Percentiles rank a stretch among this genome's conserved stretches.
Conservation (phyloP, 2,113 vertebrate genomes). For the Neogobius melanostomus region DNA sequence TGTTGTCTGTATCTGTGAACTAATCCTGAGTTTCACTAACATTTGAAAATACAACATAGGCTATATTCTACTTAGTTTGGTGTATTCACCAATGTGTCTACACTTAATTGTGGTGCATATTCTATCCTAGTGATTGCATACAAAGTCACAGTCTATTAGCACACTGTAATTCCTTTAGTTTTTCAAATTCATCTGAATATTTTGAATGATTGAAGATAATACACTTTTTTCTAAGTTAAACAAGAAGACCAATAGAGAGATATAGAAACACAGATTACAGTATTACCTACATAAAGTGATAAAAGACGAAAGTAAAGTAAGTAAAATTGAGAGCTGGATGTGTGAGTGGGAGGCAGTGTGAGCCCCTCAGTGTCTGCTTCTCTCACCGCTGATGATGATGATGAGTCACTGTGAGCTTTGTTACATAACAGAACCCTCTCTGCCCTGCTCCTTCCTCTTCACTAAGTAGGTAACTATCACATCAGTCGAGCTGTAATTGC, state of each 20-base stretch:
- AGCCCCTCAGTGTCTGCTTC: slow-evolving; percentile 69
- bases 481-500: slow-evolving; percentile 55
- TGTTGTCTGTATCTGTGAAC: not conserved
- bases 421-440: slow-evolving; percentile 66
- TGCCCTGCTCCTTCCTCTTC: slow-evolving; percentile 66
- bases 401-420: slow-evolving; percentile 72
- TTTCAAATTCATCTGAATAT: not conserved
- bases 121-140: too few relatives aligned
- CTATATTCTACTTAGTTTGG: too few relatives aligned
- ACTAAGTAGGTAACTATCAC: slow-evolving; percentile 66
- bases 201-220: not conserved
- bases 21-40: too few relatives aligned
- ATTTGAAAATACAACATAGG: not conserved
- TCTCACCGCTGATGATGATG: slow-evolving; percentile 56
- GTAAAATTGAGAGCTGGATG: slow-evolving; percentile 47
- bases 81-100: too few relatives aligned
- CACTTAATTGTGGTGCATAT: too few relatives aligned
- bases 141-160: too few relatives aligned
- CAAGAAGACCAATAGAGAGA: slow-evolving; percentile 5
- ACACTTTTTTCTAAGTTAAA: not conserved
- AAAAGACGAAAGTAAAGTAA: slow-evolving; percentile 40
- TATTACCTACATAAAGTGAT: slow-evolving; percentile 37
- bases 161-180: not conserved
- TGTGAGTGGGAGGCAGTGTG: slow-evolving; percentile 60
- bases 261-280: slow-evolving; percentile 23